Evolutionary conservation across 2,888 invertebrate species (phyloP).

Genomic region (Zhengitettix transpicula): DNA sequence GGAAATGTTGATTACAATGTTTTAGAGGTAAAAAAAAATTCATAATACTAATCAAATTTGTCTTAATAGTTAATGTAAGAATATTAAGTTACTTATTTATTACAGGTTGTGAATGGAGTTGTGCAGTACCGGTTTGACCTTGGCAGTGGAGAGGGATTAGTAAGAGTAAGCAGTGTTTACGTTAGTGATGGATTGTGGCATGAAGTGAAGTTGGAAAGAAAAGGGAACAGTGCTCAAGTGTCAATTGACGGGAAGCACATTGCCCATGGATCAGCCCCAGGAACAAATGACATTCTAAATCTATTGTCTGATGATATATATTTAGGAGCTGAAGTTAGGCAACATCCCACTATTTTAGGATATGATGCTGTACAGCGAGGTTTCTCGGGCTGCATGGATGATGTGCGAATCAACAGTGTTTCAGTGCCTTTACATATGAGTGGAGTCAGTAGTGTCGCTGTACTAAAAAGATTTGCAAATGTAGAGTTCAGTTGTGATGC

Average conservation of each 20-base stretch:
- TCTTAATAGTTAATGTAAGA: not conserved
- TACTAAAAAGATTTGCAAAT: conserved; percentile 47
- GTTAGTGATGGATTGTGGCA: conserved; percentile 81
- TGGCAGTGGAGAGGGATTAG: conserved; percentile 76
- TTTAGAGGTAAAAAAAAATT: conserved; percentile 42
- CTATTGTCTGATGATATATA: conserved; percentile 68
- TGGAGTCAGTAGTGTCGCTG: conserved; percentile 43
- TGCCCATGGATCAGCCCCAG: conserved; percentile 61
- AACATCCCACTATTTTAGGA: conserved; percentile 51
- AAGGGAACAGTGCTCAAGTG: conserved; percentile 61
- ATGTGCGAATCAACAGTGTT: conserved; percentile 58
- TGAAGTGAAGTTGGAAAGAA: conserved; percentile 58
- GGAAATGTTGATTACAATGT: conserved; percentile 81
- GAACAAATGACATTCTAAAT: conserved; percentile 68
- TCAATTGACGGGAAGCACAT: conserved; percentile 59
- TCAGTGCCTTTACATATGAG: conserved; percentile 58
- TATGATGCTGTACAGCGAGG: conserved; percentile 67
- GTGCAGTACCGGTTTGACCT: conserved; percentile 84
- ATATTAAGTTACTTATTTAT: conserved; percentile 5
- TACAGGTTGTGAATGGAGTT: conserved; percentile 57
- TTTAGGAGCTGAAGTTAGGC: conserved; percentile 65
- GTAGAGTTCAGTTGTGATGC: conserved; percentile 54
- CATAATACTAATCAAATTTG: not conserved
- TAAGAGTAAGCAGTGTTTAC: conserved; percentile 56
- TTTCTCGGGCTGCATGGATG: conserved; percentile 83